These are phyloP conservation scores for Tachysurus fulvidraco DNA, from an alignment of 2,113 vertebrate species.

Conservation along the genomic window DNA sequence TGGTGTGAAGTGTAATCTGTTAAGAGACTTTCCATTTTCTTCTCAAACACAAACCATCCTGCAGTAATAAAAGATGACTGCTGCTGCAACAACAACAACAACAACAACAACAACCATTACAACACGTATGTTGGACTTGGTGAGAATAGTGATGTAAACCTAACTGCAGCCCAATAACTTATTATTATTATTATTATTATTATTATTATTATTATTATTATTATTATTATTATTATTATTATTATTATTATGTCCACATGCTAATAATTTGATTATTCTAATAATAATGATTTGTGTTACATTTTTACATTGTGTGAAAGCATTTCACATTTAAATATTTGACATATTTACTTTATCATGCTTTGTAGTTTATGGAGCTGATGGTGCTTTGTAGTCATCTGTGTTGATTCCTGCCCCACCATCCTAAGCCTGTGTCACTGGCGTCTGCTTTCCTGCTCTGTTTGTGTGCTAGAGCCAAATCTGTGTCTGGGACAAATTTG, in stretches of 20 bases:
- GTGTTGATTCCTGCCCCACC: not conserved
- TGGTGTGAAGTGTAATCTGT: not conserved
- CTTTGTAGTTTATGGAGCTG: not conserved
- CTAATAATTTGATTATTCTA: too few relatives aligned
- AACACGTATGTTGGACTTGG: too few relatives aligned
- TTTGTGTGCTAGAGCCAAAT: slow-evolving; percentile 22
- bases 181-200: too few relatives aligned
- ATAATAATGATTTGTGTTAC: not conserved
- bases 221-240: not conserved
- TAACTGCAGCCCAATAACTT: too few relatives aligned
- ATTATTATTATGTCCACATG: too few relatives aligned
- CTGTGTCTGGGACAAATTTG: slow-evolving; percentile 55
- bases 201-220: not conserved
- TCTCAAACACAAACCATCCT: not conserved
- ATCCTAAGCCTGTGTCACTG: not conserved
- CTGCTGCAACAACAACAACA: too few relatives aligned
- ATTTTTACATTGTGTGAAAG: not conserved
- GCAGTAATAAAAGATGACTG: not conserved
- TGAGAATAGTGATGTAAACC: not conserved
- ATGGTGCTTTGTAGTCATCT: not conserved
- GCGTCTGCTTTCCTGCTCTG: slow-evolving; percentile 21
- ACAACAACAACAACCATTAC: too few relatives aligned
- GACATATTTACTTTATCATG: not conserved
- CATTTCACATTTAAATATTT: not conserved
- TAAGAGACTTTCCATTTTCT: too few relatives aligned